These are phyloP conservation scores for Gorilla gorilla DNA, from an alignment of 2,113 vertebrate species.

Conservation along the genomic window DNA sequence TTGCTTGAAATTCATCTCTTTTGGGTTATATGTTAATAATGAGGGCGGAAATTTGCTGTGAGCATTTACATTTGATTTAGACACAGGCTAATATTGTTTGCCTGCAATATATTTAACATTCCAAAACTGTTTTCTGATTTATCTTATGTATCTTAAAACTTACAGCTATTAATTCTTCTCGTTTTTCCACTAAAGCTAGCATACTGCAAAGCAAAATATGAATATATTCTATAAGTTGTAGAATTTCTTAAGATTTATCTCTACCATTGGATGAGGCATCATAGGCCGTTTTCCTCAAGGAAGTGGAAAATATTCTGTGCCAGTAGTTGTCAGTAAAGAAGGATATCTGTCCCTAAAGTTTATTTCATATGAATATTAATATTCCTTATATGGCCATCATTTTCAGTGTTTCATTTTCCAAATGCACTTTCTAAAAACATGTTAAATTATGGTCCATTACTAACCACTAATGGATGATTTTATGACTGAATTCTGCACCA, in stretches of 20 bases:
- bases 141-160: conserved; percentile 48
- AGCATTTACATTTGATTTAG: conserved; percentile 17
- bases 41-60: background rate
- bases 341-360: background rate
- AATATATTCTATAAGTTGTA: conserved; percentile 16
- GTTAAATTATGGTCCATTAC: conserved; percentile 53
- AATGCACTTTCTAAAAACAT: conserved; percentile 45
- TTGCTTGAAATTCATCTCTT: conserved; percentile 22
- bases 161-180: conserved; percentile 43
- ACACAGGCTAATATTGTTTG: conserved; percentile 2
- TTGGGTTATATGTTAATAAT: background rate
- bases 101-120: background rate
- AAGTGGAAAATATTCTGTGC: conserved; percentile 46
- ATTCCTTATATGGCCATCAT: conserved; percentile 18
- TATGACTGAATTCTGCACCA: conserved; percentile 51
- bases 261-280: background rate
- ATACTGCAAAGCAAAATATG: conserved; percentile 26
- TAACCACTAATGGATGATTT: conserved; percentile 64
- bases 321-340: conserved; percentile 24
- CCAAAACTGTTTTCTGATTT: conserved; percentile 6
- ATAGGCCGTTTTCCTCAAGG: background rate
- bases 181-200: conserved; percentile 61
- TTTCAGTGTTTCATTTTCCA: conserved; percentile 57
- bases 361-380: conserved; percentile 52
- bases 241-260: background rate